Base-by-base conservation (phyloP, 2,888 invertebrate genomes). In the Trypoxylon attenuatum region DNA sequence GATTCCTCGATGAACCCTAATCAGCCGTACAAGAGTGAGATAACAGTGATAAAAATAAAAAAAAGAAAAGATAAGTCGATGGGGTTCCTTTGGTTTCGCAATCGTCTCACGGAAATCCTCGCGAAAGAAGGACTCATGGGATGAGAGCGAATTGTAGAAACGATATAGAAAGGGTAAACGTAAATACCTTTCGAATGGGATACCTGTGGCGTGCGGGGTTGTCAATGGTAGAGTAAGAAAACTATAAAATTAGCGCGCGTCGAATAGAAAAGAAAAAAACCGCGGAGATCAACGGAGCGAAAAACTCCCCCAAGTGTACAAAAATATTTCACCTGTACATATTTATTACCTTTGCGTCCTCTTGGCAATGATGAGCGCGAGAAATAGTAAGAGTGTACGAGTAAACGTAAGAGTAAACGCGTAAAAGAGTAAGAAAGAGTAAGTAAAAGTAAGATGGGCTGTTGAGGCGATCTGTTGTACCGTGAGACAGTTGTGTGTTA, bases 281-380 rank as follows among this genome's bases (percentile, higher is more conserved):
- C 45, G 18, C 10, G 1, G 25, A 16, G n/a, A 41, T 29, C 23
- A 5, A 6, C n/a, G 4, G 29, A 16, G n/a, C n/a, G 43, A 51
- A 54, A 19, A 41, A 43, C 18, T 67, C 68, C 67, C 75, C 55
- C 33, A 58, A 73, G 68, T 83, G 83, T 84, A 84, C 82, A 84
- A 84, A n/a, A 57, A 83, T 79, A 73, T 78, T n/a, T 82, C 77
- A 76, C 66, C 67, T 79, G 81, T 83, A 84, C 61, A 82, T 83
- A 83, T 82, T 82, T 73, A 80, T 80, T 77, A 58, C 19, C 22
- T 49, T 42, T 21, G 38, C 21, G 33, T 41, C 25, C 19, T 38
- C 57, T 27, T 42, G 51, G 50, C 18, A 47, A 33, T 13, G 18
- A 33, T 33, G 33, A 33, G 8, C n/a, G 33, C 33, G 8, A 13